phyloP scores from a whole-genome alignment of 2,113 vertebrate genomes.

The Erpornis zantholeuca region DNA sequence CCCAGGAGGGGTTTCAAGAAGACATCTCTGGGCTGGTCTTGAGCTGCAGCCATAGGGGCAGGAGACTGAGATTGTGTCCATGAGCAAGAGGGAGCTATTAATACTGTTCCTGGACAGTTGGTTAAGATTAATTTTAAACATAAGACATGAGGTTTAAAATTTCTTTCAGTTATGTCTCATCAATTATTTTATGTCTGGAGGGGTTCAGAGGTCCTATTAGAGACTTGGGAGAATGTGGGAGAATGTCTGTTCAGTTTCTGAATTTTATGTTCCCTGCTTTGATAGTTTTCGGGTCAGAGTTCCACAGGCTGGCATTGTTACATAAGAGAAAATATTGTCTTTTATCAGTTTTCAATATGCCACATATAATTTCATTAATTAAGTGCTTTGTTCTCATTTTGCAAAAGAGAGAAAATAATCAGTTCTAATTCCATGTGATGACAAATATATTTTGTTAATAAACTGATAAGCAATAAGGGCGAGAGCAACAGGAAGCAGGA shows the following conservation, averaged over 20 bases:
- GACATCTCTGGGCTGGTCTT: not conserved
- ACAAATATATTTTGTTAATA: not conserved
- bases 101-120: not conserved
- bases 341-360: slow-evolving; percentile 1
- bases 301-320: not conserved
- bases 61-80: not conserved
- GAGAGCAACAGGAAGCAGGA: not conserved
- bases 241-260: not conserved
- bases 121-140: not conserved
- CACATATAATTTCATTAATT: not conserved
- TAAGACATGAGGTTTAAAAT: not conserved
- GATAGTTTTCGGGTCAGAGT: not conserved
- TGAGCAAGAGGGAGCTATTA: not conserved
- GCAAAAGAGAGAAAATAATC: not conserved
- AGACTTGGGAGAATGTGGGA: not conserved
- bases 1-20: not conserved
- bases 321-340: not conserved
- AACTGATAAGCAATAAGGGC: not conserved
- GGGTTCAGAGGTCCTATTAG: not conserved
- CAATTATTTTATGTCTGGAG: not conserved
- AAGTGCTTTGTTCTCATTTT: not conserved
- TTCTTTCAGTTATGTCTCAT: not conserved
- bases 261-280: not conserved
- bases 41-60: fast-evolving
- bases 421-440: not conserved